These are phyloP conservation scores for Nebria salina DNA, from an alignment of 2,888 invertebrate species.

Conservation along the genomic window DNA sequence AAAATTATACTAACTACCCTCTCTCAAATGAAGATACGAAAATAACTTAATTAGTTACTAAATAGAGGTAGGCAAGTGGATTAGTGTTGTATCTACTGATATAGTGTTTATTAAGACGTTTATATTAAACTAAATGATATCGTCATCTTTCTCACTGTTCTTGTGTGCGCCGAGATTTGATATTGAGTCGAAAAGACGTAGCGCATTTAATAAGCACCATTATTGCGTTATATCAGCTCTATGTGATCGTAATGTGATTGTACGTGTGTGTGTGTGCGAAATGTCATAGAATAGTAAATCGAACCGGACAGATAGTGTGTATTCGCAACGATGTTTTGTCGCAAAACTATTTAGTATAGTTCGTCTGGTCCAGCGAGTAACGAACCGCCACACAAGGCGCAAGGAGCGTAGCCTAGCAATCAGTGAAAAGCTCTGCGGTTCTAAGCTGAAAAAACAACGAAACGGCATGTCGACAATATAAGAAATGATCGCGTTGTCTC, in stretches of 20 bases:
- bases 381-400: not conserved
- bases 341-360: constrained; percentile 6
- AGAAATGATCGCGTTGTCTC: constrained; percentile 16
- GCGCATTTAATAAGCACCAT: constrained; percentile 58
- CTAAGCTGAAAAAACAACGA: constrained; percentile 10
- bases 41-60: not conserved
- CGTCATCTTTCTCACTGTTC: not conserved
- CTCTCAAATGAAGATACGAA: too few relatives aligned
- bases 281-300: constrained; percentile 18
- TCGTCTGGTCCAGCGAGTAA: not conserved
- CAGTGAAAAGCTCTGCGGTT: constrained; percentile 21
- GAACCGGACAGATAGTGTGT: constrained; percentile 26
- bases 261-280: not conserved
- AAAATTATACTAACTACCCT: too few relatives aligned
- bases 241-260: not conserved
- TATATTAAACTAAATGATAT: not conserved
- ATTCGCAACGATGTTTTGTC: constrained; percentile 31
- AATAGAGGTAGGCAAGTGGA: not conserved
- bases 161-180: constrained; percentile 51
- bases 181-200: constrained; percentile 56
- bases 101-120: not conserved
- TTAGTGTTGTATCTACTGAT: not conserved
- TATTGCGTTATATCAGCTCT: constrained; percentile 53
- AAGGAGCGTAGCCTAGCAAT: constrained; percentile 1
- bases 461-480: constrained; percentile 15